These are phyloP conservation scores for Tipula unca DNA, from an alignment of 2,888 invertebrate species.

Conservation along the genomic window DNA sequence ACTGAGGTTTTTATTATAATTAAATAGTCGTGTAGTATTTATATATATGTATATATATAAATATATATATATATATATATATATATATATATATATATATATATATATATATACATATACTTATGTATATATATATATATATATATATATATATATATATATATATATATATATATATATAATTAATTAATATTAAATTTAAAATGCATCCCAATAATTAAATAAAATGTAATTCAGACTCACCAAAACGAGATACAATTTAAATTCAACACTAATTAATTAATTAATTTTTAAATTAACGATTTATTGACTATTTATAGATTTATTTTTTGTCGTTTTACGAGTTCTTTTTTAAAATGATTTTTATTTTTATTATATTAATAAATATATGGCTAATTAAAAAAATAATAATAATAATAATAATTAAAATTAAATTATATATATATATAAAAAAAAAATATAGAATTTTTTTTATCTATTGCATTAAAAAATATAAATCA, in stretches of 20 bases:
- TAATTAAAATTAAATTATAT: conserved; percentile 16
- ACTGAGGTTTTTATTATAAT: conserved; percentile 3
- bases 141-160: not conserved
- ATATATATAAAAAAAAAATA: not conserved
- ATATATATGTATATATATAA: not conserved
- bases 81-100: not conserved
- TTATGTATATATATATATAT: not conserved
- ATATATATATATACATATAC: not conserved
- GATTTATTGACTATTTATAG: not conserved
- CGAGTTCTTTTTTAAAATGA: not conserved
- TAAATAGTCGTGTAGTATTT: not conserved
- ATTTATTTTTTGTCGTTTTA: not conserved
- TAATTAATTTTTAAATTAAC: not conserved
- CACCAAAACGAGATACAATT: conserved; percentile 26
- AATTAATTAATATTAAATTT: conserved; percentile 9
- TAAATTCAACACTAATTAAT: not conserved
- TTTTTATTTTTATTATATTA: conserved; percentile 10
- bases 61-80: not conserved
- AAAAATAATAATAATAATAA: conserved; percentile 15
- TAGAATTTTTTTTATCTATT: conserved; percentile 17
- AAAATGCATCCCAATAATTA: conserved; percentile 16
- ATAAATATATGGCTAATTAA: conserved; percentile 19
- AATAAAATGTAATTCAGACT: conserved; percentile 43
- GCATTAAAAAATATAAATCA: conserved; percentile 17
- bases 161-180: not conserved